Evolutionary conservation across 1,140 invertebrate genomes (phyloP), one percentile per base, ranked within the genome.

Genomic region (Temnothorax longispinosus): DNA sequence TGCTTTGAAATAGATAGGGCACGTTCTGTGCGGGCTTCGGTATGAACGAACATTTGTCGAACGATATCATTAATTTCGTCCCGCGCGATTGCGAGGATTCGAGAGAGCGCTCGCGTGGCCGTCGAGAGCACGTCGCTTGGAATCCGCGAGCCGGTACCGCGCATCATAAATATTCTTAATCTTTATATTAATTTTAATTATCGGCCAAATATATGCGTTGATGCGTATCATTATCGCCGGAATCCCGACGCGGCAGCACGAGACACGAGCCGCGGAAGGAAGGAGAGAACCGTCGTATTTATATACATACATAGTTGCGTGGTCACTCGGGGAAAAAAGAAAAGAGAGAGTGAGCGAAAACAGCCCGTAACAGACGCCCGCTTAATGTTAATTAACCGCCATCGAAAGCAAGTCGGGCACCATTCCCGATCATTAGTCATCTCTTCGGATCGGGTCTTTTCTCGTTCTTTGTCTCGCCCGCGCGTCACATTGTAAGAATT

Each of bases 301-400:
- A 62, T 41, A 62, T 44, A 76, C 13, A 1, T 13, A 64, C 75
- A 64, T 50, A 64, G 44, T 78, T 44, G 38, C 56, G n/a, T 15
- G 47, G 11, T n/a, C 60, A 58, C 58, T 18, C 18, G 2, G 13
- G n/a, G 35, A 13, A 67, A 47, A 62, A 64, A 47, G 27, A 41
- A 50, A 32, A 21, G 58, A 47, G 27, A 47, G 58, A 50, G 41
- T 6, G 18, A 32, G 56, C 56, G 21, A 77, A 62, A 77, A 60
- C 41, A 54, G 13, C 35, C n/a, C 38, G 87, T 81, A 67, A 76
- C 72, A 47, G 38, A 47, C 52, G 86, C 44, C 78, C 88, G 75
- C 78, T 89, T 89, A 74, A 85, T 50, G 75, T 89, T 87, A 89
- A 89, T 85, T 88, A 89, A 88, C 77, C 41, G 54, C n/a, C 72